These are phyloP conservation scores for Typhlichthys subterraneus DNA, from an alignment of 2,797 vertebrate species.

Conservation along the genomic window DNA sequence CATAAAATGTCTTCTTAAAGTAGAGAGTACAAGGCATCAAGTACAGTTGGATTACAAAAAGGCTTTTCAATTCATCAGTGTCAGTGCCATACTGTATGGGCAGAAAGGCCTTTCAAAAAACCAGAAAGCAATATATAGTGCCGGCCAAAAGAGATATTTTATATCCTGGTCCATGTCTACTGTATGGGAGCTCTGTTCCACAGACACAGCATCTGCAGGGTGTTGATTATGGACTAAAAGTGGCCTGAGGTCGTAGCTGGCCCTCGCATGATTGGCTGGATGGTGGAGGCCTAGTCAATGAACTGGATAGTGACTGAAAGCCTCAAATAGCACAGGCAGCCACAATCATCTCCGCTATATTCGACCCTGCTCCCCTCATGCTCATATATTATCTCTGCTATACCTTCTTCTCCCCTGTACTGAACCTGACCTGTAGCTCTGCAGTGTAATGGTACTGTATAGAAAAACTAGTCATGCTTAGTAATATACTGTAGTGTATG, in stretches of 20 bases:
- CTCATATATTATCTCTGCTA: constrained; percentile 18
- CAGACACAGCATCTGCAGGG: constrained; percentile 64
- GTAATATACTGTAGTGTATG: neutral
- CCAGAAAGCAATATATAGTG: neutral
- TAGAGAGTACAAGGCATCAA: constrained; percentile 5
- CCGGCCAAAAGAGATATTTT: constrained; percentile 25
- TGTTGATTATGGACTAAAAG: constrained; percentile 81
- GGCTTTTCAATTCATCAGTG: constrained; percentile 7
- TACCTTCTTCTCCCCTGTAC: neutral
- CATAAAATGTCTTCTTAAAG: constrained; percentile 20
- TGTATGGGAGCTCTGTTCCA: constrained; percentile 46
- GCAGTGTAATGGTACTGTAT: neutral
- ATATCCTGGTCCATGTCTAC: constrained; percentile 19
- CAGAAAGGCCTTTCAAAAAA: constrained; percentile 13
- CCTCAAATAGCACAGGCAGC: constrained; percentile 66
- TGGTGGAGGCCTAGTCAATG: constrained; percentile 67
- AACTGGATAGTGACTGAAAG: constrained; percentile 71
- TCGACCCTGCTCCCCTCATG: constrained; percentile 23
- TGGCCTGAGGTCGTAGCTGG: constrained; percentile 52
- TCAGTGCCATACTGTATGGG: constrained; percentile 6
- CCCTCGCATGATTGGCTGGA: constrained; percentile 57
- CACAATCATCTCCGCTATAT: constrained; percentile 47
- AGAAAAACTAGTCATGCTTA: neutral
- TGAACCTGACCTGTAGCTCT: neutral
- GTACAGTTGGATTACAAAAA: constrained; percentile 3